Evolutionary conservation across 2,888 invertebrate genomes (phyloP).

Genomic region (Dinocampus coccinellae): DNA sequence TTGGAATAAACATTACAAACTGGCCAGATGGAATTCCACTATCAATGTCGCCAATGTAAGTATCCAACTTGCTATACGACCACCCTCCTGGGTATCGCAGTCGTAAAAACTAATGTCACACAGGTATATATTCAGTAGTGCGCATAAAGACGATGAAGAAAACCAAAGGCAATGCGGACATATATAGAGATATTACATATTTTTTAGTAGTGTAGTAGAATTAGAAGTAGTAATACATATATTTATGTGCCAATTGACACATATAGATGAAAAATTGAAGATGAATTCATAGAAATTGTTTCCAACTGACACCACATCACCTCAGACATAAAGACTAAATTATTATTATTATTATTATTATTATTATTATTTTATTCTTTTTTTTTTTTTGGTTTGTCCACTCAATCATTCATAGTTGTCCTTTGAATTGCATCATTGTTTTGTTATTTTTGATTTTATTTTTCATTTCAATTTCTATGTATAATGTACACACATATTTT

Average conservation of each 20-base stretch:
- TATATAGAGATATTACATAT: constrained; percentile 10
- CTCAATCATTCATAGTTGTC: constrained; percentile 52
- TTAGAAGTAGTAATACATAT: no score
- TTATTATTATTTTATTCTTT: no score
- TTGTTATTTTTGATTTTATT: constrained; percentile 34
- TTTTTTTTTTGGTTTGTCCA: constrained; percentile 35
- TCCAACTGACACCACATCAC: neutral
- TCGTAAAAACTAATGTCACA: constrained; percentile 57
- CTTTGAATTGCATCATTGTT: constrained; percentile 30
- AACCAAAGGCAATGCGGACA: neutral
- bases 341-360: no score
- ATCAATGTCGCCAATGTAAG: constrained; percentile 28
- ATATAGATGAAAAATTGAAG: no score
- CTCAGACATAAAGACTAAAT: neutral
- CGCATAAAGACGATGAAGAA: neutral
- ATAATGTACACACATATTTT: neutral
- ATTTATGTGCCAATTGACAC: no score
- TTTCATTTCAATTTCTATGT: constrained; percentile 14
- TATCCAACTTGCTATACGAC: constrained; percentile 38
- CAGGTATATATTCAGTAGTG: neutral
- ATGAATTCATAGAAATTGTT: constrained; percentile 39
- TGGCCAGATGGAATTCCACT: constrained; percentile 23
- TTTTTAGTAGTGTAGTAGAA: no score
- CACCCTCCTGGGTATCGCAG: constrained; percentile 53
- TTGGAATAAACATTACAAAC: constrained; percentile 52